These are phyloP conservation scores for Distichodus sexfasciatus DNA, from an alignment of 2,797 vertebrate species.

Conservation along the genomic window DNA sequence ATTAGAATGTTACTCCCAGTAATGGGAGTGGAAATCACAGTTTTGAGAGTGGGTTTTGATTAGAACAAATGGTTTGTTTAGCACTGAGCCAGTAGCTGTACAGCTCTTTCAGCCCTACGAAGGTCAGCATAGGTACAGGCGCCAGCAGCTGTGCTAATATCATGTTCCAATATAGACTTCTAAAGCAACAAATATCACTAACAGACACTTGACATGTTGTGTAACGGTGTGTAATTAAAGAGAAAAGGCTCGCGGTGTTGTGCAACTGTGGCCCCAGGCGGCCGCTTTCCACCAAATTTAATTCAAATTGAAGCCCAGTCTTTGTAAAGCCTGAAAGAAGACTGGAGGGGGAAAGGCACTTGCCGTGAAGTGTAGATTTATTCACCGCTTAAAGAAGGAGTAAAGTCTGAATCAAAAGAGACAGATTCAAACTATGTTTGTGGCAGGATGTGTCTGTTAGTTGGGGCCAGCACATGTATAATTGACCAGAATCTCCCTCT, in stretches of 20 bases:
- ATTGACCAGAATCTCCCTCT: constrained; percentile 23
- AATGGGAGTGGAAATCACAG: too few species aligned
- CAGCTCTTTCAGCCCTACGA: too few species aligned
- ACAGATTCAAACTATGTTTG: constrained; percentile 1
- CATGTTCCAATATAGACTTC: neutral
- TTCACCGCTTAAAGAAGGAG: constrained; percentile 8
- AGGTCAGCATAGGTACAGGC: neutral
- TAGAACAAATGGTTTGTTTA: too few species aligned
- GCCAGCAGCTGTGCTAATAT: neutral
- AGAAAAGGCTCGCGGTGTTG: constrained; percentile 18
- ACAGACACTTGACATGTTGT: constrained; percentile 31
- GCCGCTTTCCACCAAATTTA: constrained; percentile 9
- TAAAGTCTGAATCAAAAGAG: constrained; percentile 13
- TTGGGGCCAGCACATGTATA: constrained; percentile 1
- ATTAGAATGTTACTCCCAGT: too few species aligned
- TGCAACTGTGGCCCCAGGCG: constrained; percentile 18
- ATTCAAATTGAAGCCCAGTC: constrained; percentile 18
- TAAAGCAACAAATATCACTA: constrained; percentile 10
- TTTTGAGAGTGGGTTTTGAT: too few species aligned
- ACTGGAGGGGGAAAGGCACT: neutral
- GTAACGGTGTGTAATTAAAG: constrained; percentile 40
- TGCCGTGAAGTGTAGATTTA: constrained; percentile 16
- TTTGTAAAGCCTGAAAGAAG: constrained; percentile 11
- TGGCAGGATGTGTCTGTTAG: neutral
- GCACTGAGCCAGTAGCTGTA: too few species aligned